phyloP scores from a whole-genome alignment of 2,113 vertebrate species.

The Trinectes maculatus region DNA sequence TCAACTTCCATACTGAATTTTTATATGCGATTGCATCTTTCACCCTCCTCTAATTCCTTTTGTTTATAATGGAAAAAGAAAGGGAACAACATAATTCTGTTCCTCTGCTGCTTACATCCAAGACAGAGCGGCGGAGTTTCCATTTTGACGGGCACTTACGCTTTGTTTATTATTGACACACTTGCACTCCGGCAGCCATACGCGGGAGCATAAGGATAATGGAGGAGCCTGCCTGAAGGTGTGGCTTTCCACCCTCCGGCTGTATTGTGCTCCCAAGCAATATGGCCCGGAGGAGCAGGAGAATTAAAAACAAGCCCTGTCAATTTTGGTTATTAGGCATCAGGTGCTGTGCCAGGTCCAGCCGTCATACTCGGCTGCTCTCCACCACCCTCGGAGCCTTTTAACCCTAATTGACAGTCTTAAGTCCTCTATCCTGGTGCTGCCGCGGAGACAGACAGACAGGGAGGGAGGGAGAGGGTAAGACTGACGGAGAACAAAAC shows the following conservation, averaged over 20 bases:
- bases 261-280: constrained; percentile 49
- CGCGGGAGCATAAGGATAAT: constrained; percentile 35
- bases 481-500: constrained; percentile 5
- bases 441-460: constrained; percentile 37
- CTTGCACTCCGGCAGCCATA: constrained; percentile 23
- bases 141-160: constrained; percentile 13
- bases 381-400: constrained; percentile 64
- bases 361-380: constrained; percentile 62
- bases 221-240: constrained; percentile 56
- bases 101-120: neutral
- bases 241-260: constrained; percentile 48
- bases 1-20: neutral
- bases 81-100: neutral
- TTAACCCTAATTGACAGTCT: constrained; percentile 79
- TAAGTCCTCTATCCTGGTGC: constrained; percentile 56
- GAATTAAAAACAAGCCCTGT: constrained; percentile 76
- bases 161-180: constrained; percentile 51
- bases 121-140: neutral
- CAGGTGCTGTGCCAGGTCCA: constrained; percentile 69
- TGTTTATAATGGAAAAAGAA: neutral
- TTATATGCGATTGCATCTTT: neutral
- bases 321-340: constrained; percentile 77
- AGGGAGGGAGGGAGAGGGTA: neutral
- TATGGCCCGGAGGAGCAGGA: constrained; percentile 48
- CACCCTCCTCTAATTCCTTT: neutral